A percentile compares a stretch with the other conserved stretches of the same genome.
Conservation (phyloP, 2,888 invertebrate species). For the Ormia ochracea region DNA sequence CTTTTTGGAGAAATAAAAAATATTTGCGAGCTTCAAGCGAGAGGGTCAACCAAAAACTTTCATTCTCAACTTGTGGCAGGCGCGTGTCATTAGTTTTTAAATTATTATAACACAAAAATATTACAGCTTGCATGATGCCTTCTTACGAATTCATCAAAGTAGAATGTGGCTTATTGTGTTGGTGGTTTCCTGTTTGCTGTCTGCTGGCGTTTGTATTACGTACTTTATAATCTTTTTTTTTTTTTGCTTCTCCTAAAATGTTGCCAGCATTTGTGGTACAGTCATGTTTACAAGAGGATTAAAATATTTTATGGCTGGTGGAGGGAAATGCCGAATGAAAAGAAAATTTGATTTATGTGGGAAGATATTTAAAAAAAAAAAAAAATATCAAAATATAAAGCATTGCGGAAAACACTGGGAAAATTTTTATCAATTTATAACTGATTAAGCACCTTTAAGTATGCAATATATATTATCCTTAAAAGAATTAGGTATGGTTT, state of each 20-base stretch:
- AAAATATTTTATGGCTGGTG: slow-evolving; percentile 20
- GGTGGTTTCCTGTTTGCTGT: slow-evolving; percentile 47
- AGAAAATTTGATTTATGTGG: slow-evolving; percentile 48
- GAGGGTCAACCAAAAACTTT: slow-evolving; percentile 28
- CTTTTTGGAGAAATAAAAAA: slow-evolving; percentile 3
- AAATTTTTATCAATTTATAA: not conserved
- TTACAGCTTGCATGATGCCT: slow-evolving; percentile 21
- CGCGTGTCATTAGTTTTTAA: slow-evolving; percentile 57
- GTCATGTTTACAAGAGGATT: slow-evolving; percentile 47
- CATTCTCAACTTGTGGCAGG: slow-evolving; percentile 32
- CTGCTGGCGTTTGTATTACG: not conserved
- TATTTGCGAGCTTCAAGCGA: not conserved
- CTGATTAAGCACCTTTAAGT: not conserved
- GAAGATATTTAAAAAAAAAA: slow-evolving; percentile 48
- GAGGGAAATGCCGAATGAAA: not conserved
- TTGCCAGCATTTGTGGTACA: slow-evolving; percentile 41
- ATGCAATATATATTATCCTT: not conserved
- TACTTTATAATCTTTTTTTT: not conserved
- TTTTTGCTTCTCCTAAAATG: not conserved
- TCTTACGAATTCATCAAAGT: slow-evolving; percentile 7
- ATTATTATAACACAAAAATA: slow-evolving; percentile 22
- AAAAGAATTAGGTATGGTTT: not conserved
- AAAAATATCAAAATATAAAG: not conserved
- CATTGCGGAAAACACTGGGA: not conserved
- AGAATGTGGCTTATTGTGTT: slow-evolving; percentile 42